Base-by-base conservation (phyloP, 2,113 vertebrate species). In the Caranx ignobilis region DNA sequence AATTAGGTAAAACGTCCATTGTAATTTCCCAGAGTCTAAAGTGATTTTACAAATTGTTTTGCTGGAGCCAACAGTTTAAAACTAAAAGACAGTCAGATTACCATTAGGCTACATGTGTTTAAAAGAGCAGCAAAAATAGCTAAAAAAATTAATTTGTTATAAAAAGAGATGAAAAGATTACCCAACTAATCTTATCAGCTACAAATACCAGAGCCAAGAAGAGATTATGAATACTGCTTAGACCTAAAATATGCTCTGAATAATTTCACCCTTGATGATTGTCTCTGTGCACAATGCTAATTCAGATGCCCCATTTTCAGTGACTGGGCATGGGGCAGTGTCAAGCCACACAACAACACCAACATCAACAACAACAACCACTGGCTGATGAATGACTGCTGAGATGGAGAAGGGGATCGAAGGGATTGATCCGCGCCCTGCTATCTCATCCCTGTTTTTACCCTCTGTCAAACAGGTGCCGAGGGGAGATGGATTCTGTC, bases 371-470 rank as follows among this genome's bases (percentile, higher is more conserved):
- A 63, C 89, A 90, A 84, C 89, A 88, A 92, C 88, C 84, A 91
- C 85, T 57, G 87, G 84, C 88, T 93, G 91, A 95, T 92, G 93
- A 93, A 94, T 86, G 88, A 83, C 86, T 90, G 83, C 83, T 79
- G 92, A 89, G 93, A 91, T 80, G 87, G 84, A 88, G 90, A 83
- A 74, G 60, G 68, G 83, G 88, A 95, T 95, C 94, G 93, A 95
- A 95, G 89, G 81, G 86, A 95, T 95, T 94, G 94, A 95, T 95
- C 92, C 45, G 35, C 71, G 52, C 72, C 88, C 79, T 76, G 84
- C 90, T 93, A 94, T 94, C 93, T 94, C 92, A 92, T 92, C 87
- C 87, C 90, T 89, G 91, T 92, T 95, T 94, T 94, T 95, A 93
- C 91, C 91, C 90, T 91, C 93, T 94, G 93, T 95, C 95, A 94